A percentile compares a stretch with the other conserved stretches of the same genome.
phyloP scores from a whole-genome alignment of 2,113 vertebrate genomes.

The Glareola pratincola region DNA sequence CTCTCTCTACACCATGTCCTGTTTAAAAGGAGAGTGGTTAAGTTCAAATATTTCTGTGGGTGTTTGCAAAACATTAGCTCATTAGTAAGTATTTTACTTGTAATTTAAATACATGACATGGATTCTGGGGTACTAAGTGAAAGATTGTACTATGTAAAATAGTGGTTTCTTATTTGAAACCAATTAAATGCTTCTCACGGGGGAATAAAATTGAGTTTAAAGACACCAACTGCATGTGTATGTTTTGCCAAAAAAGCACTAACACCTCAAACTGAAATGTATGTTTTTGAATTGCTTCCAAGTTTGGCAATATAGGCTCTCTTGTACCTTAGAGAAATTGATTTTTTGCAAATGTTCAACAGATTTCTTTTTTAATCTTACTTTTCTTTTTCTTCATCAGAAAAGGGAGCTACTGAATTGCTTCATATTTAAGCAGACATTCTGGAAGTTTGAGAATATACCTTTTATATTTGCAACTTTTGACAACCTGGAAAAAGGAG shows the following conservation, averaged over 20 bases:
- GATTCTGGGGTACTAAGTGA: neutral
- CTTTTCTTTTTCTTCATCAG: neutral
- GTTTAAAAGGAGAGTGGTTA: neutral
- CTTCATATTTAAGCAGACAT: neutral
- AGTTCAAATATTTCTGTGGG: neutral
- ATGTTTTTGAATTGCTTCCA: neutral
- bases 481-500: neutral
- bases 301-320: neutral
- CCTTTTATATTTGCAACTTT: neutral
- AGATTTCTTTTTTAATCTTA: neutral
- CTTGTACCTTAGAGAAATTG: neutral
- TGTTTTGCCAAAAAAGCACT: slow-evolving; percentile 5
- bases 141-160: neutral
- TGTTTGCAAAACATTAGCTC: slow-evolving; percentile 1
- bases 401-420: neutral
- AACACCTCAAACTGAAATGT: neutral
- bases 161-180: neutral
- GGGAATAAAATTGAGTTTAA: slow-evolving; percentile 17
- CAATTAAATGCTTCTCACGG: neutral
- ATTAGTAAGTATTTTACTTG: slow-evolving; percentile 9
- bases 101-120: neutral
- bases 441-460: neutral
- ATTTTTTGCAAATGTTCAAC: neutral
- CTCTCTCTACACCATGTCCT: neutral
- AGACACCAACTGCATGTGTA: neutral